Percentiles rank a stretch among this genome's conserved stretches.
Conservation (phyloP, 2,797 vertebrate genomes). For the Neoniphon sammara region DNA sequence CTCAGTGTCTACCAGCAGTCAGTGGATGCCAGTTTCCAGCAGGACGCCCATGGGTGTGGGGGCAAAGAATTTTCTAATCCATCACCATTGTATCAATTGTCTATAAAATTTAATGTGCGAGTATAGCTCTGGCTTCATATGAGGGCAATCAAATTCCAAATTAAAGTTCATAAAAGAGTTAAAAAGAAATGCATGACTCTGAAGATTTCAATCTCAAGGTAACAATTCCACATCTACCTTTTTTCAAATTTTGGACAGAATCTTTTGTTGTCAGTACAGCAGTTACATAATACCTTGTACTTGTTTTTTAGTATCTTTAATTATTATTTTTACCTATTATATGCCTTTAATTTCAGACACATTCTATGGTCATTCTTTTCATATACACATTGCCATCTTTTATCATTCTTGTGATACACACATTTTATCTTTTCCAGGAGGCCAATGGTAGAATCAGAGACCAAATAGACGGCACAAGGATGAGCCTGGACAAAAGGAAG, state of each 20-base stretch:
- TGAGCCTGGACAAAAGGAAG: slow-evolving; percentile 84
- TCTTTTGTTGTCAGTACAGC: not conserved
- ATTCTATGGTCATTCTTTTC: not conserved
- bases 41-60: slow-evolving; percentile 47
- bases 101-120: slow-evolving; percentile 79
- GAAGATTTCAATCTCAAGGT: slow-evolving; percentile 75
- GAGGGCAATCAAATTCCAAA: slow-evolving; percentile 67
- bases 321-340: not conserved
- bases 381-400: slow-evolving; percentile 24
- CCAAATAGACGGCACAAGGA: slow-evolving; percentile 85
- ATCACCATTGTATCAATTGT: slow-evolving; percentile 79
- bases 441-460: slow-evolving; percentile 77
- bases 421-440: slow-evolving; percentile 78
- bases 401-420: slow-evolving; percentile 24
- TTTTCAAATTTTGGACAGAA: slow-evolving; percentile 12
- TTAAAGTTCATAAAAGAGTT: slow-evolving; percentile 60
- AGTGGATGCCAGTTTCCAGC: slow-evolving; percentile 62
- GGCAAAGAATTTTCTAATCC: slow-evolving; percentile 79
- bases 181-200: slow-evolving; percentile 76
- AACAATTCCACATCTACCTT: slow-evolving; percentile 48
- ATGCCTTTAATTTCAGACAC: not conserved
- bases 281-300: not conserved
- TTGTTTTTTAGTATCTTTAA: not conserved
- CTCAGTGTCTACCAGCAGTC: slow-evolving; percentile 53
- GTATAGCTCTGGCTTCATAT: slow-evolving; percentile 69